Evolutionary conservation across 1,140 invertebrate genomes (phyloP), one percentile per base, ranked within the genome.

Genomic region (Acromyrmex heyeri): DNA sequence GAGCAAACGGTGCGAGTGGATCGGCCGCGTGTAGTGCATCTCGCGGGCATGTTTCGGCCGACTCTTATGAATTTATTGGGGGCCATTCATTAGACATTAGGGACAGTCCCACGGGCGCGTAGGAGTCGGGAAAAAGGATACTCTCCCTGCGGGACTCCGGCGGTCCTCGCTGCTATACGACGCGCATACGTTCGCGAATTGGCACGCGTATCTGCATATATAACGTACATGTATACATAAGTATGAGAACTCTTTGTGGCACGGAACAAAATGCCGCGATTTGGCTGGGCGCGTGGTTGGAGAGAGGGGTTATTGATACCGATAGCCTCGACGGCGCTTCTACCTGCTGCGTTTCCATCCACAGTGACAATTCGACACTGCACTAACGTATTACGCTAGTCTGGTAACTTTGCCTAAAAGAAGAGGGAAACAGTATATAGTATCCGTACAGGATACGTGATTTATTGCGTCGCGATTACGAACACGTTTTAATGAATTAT

Each of bases 61-160:
- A 91, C 93, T 69, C 65, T 94, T 94, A 94, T 94, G 93, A 94
- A 94, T 94, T 94, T 94, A 94, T 94, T 91, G 92, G 90, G 90
- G 92, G 90, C 92, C 92, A 93, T 94, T 94, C 91, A 88, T 94
- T 94, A 94, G 91, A 93, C 92, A 93, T 94, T 93, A 94, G 89
- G 87, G 86, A 91, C 88, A 86, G 82, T 55, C 86, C 77, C 87
- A 86, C 81, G 90, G 88, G 87, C 89, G 92, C 90, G 92, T 92
- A 93, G 91, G 92, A 94, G 93, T 93, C 81, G 64, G 87, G 88
- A 93, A 93, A 94, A 93, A 92, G 88, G 83, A 86, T 85, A 85
- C 77, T 86, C 78, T 92, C 91, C 86, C 92, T 87, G 87, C 88
- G 91, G 92, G 89, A 81, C 86, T 86, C 82, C 86, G 38, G 59